phyloP scores from a whole-genome alignment of 2,113 vertebrate species.

The Ardeotis arabs region DNA sequence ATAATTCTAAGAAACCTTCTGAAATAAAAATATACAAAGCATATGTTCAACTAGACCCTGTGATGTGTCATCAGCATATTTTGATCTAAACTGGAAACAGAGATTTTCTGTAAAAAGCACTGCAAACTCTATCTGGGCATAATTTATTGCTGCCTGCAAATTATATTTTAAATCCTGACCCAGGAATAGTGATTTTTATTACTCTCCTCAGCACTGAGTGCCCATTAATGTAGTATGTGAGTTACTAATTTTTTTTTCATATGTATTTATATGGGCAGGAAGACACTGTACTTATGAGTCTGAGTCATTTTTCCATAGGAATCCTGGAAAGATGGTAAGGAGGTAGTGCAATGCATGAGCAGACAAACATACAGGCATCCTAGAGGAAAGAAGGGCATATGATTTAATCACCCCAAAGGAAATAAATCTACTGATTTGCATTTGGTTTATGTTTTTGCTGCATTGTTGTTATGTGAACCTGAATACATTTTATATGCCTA shows the following conservation, averaged over 20 bases:
- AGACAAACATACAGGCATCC: neutral
- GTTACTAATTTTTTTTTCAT: slow-evolving; percentile 7
- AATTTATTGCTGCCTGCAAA: slow-evolving; percentile 39
- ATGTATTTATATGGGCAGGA: neutral
- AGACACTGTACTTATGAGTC: neutral
- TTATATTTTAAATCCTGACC: slow-evolving; percentile 24
- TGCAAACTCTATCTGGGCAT: neutral
- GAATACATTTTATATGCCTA: neutral
- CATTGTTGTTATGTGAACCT: neutral
- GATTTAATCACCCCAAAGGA: slow-evolving; percentile 4
- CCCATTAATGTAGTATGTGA: neutral
- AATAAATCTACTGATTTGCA: slow-evolving; percentile 9
- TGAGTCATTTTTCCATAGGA: slow-evolving; percentile 45
- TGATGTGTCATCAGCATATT: slow-evolving; percentile 48
- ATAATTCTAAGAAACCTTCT: slow-evolving; percentile 47
- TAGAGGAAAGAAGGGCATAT: neutral
- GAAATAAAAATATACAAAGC: slow-evolving; percentile 45
- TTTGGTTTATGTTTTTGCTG: neutral
- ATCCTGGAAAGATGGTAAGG: slow-evolving; percentile 2
- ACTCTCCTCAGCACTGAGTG: neutral
- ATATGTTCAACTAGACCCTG: slow-evolving; percentile 11
- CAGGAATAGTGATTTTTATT: slow-evolving; percentile 6
- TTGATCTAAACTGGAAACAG: slow-evolving; percentile 42
- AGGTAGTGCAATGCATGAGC: neutral
- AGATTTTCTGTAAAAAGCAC: slow-evolving; percentile 4